phyloP scores from a whole-genome alignment of 2,888 invertebrate genomes.

The Drosophila borealis region DNA sequence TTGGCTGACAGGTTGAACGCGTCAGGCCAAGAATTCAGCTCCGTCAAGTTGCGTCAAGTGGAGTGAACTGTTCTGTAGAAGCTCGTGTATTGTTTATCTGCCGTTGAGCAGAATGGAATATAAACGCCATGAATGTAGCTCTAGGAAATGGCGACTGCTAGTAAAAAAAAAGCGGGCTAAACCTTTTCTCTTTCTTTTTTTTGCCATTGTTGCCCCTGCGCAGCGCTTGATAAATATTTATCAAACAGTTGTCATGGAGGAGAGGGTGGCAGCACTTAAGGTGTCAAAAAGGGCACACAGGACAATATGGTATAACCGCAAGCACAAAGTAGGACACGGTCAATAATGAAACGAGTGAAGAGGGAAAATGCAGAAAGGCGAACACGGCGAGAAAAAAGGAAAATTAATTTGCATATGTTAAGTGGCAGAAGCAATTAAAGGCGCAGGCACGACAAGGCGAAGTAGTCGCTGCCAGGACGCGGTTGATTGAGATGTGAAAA shows the following conservation, averaged over 20 bases:
- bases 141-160: slow-evolving; percentile 27
- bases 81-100: slow-evolving; percentile 53
- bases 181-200: slow-evolving; percentile 25
- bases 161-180: slow-evolving; percentile 11
- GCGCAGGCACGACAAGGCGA: slow-evolving; percentile 13
- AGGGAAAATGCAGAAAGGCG: slow-evolving; percentile 7
- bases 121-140: slow-evolving; percentile 38
- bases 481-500: slow-evolving; percentile 72
- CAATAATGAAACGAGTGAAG: slow-evolving; percentile 36
- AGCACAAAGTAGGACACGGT: slow-evolving; percentile 25
- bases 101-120: slow-evolving; percentile 54
- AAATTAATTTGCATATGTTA: slow-evolving; percentile 81
- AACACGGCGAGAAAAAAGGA: slow-evolving; percentile 27
- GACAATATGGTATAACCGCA: slow-evolving; percentile 34
- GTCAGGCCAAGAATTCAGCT: slow-evolving; percentile 30
- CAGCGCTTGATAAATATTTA: slow-evolving; percentile 56
- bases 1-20: slow-evolving; percentile 42
- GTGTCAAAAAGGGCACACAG: slow-evolving; percentile 58
- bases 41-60: slow-evolving; percentile 5
- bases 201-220: slow-evolving; percentile 29
- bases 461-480: slow-evolving; percentile 32
- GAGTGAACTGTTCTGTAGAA: slow-evolving; percentile 38
- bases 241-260: slow-evolving; percentile 55
- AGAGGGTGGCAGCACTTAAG: slow-evolving; percentile 57
- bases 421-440: slow-evolving; percentile 79